A percentile compares a stretch with the other conserved stretches of the same genome.
phyloP scores from a whole-genome alignment of 2,797 vertebrate genomes.

The Chrosomus eos region DNA sequence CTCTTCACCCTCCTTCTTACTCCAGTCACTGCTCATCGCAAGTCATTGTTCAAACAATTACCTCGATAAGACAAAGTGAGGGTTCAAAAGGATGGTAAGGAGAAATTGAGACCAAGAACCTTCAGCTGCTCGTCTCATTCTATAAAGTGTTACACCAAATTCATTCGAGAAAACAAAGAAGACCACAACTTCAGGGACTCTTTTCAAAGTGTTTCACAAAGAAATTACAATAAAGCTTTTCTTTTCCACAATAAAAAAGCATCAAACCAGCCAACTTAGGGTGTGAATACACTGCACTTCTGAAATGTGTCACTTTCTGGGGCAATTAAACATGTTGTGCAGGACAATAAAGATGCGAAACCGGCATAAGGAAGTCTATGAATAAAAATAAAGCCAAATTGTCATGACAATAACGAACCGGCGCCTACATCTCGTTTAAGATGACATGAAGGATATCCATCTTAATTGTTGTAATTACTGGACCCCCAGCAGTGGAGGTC shows the following conservation, averaged over 20 bases:
- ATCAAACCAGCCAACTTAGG: neutral
- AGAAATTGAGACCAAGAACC: slow-evolving; percentile 39
- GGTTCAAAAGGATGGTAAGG: slow-evolving; percentile 28
- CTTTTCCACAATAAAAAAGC: neutral
- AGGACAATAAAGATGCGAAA: slow-evolving; percentile 18
- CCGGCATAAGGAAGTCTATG: neutral
- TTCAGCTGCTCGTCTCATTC: slow-evolving; percentile 31
- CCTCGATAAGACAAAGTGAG: slow-evolving; percentile 54
- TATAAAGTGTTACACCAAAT: slow-evolving; percentile 16
- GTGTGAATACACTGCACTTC: slow-evolving; percentile 27
- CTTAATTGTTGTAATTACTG: slow-evolving; percentile 77
- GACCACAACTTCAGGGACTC: neutral
- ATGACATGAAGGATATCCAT: slow-evolving; percentile 66
- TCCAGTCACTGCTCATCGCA: slow-evolving; percentile 68
- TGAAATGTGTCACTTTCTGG: slow-evolving; percentile 25
- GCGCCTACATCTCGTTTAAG: slow-evolving; percentile 35
- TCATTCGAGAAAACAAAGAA: slow-evolving; percentile 14
- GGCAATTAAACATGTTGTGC: slow-evolving; percentile 29
- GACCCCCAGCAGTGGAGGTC: slow-evolving; percentile 71
- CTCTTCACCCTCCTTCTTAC: slow-evolving; percentile 55
- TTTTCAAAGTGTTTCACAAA: slow-evolving; percentile 17
- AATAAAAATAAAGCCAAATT: slow-evolving; percentile 35
- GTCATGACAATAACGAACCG: slow-evolving; percentile 1
- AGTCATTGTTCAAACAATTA: slow-evolving; percentile 71
- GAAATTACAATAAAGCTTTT: slow-evolving; percentile 8